Evolutionary conservation across 2,888 invertebrate genomes (phyloP), one percentile per base, ranked within the genome.

Genomic region (Oligia fasciuncula): DNA sequence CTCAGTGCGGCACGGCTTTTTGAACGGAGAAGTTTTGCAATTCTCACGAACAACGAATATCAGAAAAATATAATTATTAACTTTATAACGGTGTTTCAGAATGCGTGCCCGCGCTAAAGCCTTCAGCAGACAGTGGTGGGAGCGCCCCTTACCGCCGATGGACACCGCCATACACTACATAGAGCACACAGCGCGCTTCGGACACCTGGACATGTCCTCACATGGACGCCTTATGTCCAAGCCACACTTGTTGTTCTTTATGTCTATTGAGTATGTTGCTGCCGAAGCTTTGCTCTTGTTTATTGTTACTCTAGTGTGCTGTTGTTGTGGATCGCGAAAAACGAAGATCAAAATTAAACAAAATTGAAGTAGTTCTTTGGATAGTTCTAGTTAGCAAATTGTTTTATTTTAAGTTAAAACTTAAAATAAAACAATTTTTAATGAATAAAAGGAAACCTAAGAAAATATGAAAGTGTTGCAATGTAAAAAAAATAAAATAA

Each of bases 121-220:
- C 4, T 85, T 93, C 6, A 91, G 92, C 49, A 54, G 78, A 14
- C 85, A 89, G 57, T 94, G 94, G 93, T 84, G 85, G 69, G 91
- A 92, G 65, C 91, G 93, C 0, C 92, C 91, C 0, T 76, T 88
- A 0, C 14, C 87, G 0, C 93, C 94, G 0, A 93, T 94, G 92
- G 92, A 92, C n/a, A 89, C 89, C 0, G 94, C 94, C 1, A 73
- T 94, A 3, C 92, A 90, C 86, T 89, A 93, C 85, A 88, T 94
- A 17, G 93, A 94, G 79, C 90, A 87, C 49, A 88, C 91, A 0
- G 93, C 92, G 4, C 90, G 91, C 5, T 85, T 88, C 81, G 87
- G 88, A 54, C 89, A 90, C 0, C 84, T 92, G 4, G 46, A 90
- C n/a, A 89, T 93, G 87, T 91, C 92, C 0, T 90, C 93, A 0